Percentiles rank a stretch among this genome's conserved stretches.
phyloP scores from a whole-genome alignment of 1,140 invertebrate species.

The Brachionus sp. region DNA sequence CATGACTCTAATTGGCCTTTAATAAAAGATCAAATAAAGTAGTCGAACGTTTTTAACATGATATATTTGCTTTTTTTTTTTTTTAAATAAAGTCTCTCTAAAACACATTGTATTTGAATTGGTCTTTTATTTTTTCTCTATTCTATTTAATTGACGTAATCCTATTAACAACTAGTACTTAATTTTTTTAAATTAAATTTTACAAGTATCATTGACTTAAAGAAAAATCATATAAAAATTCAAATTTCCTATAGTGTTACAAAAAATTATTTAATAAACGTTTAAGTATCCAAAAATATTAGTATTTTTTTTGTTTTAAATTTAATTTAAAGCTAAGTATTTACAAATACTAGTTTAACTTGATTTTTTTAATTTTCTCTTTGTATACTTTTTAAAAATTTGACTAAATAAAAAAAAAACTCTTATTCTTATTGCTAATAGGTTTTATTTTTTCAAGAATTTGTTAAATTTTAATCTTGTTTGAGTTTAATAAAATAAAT shows the following conservation, averaged over 20 bases:
- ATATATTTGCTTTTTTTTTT: background rate
- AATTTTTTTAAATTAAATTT: background rate
- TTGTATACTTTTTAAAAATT: too few relatives aligned
- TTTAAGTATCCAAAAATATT: background rate
- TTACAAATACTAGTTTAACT: background rate
- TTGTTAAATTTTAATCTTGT: too few relatives aligned
- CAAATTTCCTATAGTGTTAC: too few relatives aligned
- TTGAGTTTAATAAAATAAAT: too few relatives aligned
- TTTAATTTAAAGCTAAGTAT: background rate
- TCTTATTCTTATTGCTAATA: too few relatives aligned
- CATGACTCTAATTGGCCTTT: background rate
- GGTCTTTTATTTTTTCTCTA: background rate
- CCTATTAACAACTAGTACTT: background rate
- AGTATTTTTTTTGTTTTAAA: background rate
- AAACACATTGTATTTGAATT: background rate
- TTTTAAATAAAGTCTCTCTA: background rate
- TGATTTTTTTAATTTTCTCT: too few relatives aligned
- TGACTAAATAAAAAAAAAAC: too few relatives aligned
- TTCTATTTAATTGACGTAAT: background rate
- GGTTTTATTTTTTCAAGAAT: too few relatives aligned
- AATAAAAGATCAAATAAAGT: slow-evolving; percentile 30
- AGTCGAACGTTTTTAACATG: slow-evolving; percentile 33
- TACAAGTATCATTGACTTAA: too few relatives aligned
- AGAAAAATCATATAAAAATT: too few relatives aligned
- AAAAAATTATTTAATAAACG: too few relatives aligned